Evolutionary conservation across 2,797 vertebrate genomes (phyloP).

Genomic region (Epinephelus malabaricus): DNA sequence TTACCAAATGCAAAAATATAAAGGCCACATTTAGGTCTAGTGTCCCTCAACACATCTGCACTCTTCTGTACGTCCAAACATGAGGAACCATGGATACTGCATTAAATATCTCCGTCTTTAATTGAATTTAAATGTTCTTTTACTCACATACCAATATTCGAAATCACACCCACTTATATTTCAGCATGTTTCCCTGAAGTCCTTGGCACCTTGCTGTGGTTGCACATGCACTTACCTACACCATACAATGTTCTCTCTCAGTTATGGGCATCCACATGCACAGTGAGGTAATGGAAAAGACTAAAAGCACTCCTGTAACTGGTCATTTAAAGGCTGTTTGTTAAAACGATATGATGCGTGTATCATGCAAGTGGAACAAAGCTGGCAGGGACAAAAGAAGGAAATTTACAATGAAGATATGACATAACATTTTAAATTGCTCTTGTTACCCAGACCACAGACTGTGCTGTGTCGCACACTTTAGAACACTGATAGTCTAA

Average conservation of each 20-base stretch:
- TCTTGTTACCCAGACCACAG: not conserved
- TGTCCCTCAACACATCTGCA: not conserved
- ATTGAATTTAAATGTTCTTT: not conserved
- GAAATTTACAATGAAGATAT: not conserved
- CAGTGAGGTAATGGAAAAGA: constrained; percentile 43
- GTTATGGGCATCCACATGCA: constrained; percentile 26
- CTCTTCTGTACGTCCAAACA: not conserved
- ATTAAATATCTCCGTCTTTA: not conserved
- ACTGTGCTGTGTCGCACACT: not conserved
- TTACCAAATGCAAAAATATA: not conserved
- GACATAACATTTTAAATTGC: not conserved
- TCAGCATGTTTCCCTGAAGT: not conserved
- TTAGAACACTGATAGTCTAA: too few relatives aligned
- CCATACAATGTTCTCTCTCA: not conserved
- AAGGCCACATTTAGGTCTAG: not conserved
- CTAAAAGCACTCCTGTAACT: constrained; percentile 23
- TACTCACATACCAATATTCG: not conserved
- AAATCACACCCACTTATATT: not conserved
- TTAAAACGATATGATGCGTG: constrained; percentile 21
- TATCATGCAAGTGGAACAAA: constrained; percentile 27
- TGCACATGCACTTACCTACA: not conserved
- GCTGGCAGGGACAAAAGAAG: not conserved
- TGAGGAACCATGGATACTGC: not conserved
- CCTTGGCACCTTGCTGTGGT: constrained; percentile 1
- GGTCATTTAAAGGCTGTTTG: constrained; percentile 54